Evolutionary conservation across 2,113 vertebrate genomes (phyloP).

Genomic region (Thermophis baileyi): DNA sequence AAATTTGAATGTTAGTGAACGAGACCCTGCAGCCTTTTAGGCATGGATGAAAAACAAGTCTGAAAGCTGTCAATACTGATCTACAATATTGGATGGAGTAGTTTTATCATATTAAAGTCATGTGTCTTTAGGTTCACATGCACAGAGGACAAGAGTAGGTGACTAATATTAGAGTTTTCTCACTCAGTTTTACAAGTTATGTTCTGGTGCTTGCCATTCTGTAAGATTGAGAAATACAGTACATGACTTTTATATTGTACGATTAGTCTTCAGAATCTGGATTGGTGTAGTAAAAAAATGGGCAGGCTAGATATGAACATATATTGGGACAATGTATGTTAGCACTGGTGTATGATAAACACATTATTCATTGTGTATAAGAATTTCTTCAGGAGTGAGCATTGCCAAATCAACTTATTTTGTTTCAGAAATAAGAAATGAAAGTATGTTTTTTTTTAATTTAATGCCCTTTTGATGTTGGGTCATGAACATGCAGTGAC

Average conservation of each 20-base stretch:
- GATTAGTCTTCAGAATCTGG: neutral
- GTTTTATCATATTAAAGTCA: slow-evolving; percentile 45
- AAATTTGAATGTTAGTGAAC: slow-evolving; percentile 33
- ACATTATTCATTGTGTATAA: neutral
- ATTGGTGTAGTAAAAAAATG: slow-evolving; percentile 1
- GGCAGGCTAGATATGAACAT: neutral
- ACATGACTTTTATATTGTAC: slow-evolving; percentile 10
- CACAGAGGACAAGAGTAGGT: neutral
- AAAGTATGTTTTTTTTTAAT: neutral
- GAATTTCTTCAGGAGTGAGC: neutral
- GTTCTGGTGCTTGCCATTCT: neutral
- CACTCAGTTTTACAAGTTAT: neutral
- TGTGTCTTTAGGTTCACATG: neutral
- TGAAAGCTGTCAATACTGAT: slow-evolving; percentile 28
- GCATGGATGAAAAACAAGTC: neutral
- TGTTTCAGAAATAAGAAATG: neutral
- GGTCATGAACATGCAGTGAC: neutral
- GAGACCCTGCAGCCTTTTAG: slow-evolving; percentile 11
- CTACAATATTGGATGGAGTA: slow-evolving; percentile 32
- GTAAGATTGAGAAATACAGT: neutral
- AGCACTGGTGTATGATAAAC: neutral
- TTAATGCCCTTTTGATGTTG: neutral
- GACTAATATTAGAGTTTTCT: slow-evolving; percentile 11
- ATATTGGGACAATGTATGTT: neutral
- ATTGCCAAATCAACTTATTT: neutral